These are phyloP conservation scores for Onychostoma macrolepis DNA, from an alignment of 2,113 vertebrate species.

Conservation along the genomic window DNA sequence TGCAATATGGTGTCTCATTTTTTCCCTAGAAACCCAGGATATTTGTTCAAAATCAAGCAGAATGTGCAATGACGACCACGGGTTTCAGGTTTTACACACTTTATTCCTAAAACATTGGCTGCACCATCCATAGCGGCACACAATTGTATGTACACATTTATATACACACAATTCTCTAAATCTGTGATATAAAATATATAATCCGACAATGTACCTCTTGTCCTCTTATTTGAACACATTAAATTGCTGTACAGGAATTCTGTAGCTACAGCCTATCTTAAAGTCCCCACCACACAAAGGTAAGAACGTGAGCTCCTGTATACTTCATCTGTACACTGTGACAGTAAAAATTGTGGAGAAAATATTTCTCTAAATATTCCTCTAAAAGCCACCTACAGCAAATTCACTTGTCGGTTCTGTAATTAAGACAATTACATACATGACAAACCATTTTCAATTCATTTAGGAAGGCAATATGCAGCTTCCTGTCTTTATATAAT, in stretches of 20 bases:
- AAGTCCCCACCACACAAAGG: constrained; percentile 93
- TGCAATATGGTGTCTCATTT: constrained; percentile 1
- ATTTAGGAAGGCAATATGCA: constrained; percentile 96
- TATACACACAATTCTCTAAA: constrained; percentile 86
- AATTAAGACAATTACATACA: constrained; percentile 99
- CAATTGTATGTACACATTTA: constrained; percentile 82
- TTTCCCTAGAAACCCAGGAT: not conserved
- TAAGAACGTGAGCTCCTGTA: constrained; percentile 85
- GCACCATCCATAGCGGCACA: constrained; percentile 96
- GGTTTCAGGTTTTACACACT: constrained; percentile 76
- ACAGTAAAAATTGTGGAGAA: constrained; percentile 99
- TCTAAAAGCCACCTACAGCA: constrained; percentile 99
- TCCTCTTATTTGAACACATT: constrained; percentile 94
- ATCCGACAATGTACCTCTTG: constrained; percentile 95
- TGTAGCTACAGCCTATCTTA: constrained; percentile 95
- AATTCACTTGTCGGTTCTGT: constrained; percentile 83
- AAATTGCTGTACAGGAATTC: constrained; percentile 99
- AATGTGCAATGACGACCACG: constrained; percentile 12
- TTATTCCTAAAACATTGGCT: constrained; percentile 97
- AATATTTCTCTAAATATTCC: constrained; percentile 92
- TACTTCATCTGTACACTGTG: constrained; percentile 95
- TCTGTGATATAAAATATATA: constrained; percentile 99
- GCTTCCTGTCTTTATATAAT: constrained; percentile 95
- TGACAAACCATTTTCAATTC: constrained; percentile 98
- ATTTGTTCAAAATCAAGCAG: constrained; percentile 7